phyloP scores from a whole-genome alignment of 2,113 vertebrate species.

The Rhinoderma darwinii region DNA sequence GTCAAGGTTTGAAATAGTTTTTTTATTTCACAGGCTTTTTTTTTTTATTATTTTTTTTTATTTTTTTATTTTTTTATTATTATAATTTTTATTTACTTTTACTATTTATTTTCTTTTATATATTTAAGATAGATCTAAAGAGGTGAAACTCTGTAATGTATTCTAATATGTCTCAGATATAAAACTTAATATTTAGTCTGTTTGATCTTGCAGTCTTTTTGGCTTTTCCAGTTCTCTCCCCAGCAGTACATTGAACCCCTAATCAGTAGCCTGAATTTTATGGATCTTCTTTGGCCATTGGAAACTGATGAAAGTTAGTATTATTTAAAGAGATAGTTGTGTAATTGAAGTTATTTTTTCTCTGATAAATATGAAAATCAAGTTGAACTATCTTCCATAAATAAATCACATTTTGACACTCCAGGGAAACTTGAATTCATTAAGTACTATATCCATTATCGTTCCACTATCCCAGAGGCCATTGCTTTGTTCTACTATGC shows the following conservation, averaged over 20 bases:
- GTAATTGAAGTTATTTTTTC: not conserved
- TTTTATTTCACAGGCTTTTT: too few relatives aligned
- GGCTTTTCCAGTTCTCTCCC: not conserved
- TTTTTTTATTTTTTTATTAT: too few relatives aligned
- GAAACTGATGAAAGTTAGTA: not conserved
- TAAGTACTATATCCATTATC: constrained; percentile 37
- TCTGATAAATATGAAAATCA: constrained; percentile 11
- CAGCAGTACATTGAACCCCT: not conserved
- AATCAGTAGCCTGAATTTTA: not conserved
- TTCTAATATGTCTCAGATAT: too few relatives aligned
- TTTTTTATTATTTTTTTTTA: too few relatives aligned
- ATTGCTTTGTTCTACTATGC: constrained; percentile 38
- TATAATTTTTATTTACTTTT: too few relatives aligned
- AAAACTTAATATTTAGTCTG: not conserved
- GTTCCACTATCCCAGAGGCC: constrained; percentile 38
- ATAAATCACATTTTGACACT: constrained; percentile 31
- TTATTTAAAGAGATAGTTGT: not conserved
- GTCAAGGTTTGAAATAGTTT: too few relatives aligned
- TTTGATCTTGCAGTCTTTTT: not conserved
- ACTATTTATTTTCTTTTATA: too few relatives aligned
- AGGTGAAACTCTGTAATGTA: too few relatives aligned
- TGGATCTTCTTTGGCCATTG: not conserved
- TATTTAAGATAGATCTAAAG: too few relatives aligned
- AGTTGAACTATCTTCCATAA: constrained; percentile 25
- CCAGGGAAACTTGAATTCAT: constrained; percentile 40